A percentile compares a stretch with the other conserved stretches of the same genome.
phyloP scores from a whole-genome alignment of 2,113 vertebrate species.

The Pteronura brasiliensis region DNA sequence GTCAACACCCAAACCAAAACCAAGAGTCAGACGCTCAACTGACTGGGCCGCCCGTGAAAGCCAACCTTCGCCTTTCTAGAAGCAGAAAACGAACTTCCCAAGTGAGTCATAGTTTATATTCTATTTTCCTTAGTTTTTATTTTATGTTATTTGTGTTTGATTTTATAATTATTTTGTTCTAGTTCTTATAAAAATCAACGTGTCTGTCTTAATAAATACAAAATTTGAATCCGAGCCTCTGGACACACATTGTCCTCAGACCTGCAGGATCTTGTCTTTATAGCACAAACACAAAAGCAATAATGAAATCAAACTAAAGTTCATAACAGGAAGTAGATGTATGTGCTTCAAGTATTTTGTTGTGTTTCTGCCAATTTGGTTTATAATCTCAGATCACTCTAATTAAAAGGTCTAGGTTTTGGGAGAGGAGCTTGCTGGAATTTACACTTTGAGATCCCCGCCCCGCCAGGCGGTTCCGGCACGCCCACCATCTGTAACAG shows the following conservation, averaged over 20 bases:
- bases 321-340: rapidly evolving
- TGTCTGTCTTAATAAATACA: background rate
- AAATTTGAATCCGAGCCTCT: background rate
- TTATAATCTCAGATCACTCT: background rate
- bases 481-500: background rate
- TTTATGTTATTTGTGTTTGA: background rate
- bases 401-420: background rate
- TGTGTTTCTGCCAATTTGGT: background rate
- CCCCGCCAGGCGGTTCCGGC: background rate
- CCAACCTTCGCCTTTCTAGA: background rate
- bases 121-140: background rate
- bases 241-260: rapidly evolving
- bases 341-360: rapidly evolving
- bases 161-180: background rate
- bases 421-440: too few relatives aligned
- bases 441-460: background rate
- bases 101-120: background rate
- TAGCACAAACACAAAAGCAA: background rate
- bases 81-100: background rate
- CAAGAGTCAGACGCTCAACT: background rate
- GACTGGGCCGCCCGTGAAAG: rapidly evolving
- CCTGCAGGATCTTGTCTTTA: background rate
- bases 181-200: background rate
- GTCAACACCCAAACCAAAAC: background rate
- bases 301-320: background rate